Evolutionary conservation across 2,888 invertebrate species (phyloP).

Genomic region (Crossocerus cetratus): DNA sequence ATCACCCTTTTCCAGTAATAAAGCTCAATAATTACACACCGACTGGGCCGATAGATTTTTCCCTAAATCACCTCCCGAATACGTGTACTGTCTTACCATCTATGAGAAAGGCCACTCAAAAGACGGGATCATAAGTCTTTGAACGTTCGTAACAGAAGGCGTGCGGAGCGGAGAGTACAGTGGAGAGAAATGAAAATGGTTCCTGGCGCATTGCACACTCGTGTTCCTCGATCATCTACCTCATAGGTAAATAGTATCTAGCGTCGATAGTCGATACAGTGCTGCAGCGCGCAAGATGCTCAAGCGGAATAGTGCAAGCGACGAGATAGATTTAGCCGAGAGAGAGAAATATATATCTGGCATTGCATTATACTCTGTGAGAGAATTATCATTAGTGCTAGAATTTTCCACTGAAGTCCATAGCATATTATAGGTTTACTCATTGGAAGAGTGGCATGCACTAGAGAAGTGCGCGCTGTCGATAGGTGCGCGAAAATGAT

Average conservation of each 20-base stretch:
- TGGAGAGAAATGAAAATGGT: neutral
- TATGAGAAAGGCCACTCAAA: constrained; percentile 57
- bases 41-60: constrained; percentile 27
- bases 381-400: too few species aligned
- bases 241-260: neutral
- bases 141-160: constrained; percentile 30
- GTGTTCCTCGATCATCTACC: neutral
- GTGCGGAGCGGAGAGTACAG: neutral
- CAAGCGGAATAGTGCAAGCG: constrained; percentile 14
- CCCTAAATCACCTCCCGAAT: constrained; percentile 38
- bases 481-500: too few species aligned
- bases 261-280: too few species aligned
- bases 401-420: too few species aligned
- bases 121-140: constrained; percentile 49
- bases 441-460: too few species aligned
- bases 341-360: too few species aligned
- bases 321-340: constrained; percentile 5
- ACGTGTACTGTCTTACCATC: constrained; percentile 45
- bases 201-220: too few species aligned
- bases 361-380: too few species aligned
- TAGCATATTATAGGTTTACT: too few species aligned
- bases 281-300: neutral
- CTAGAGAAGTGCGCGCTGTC: too few species aligned
- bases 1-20: constrained; percentile 35
- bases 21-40: constrained; percentile 42